Conservation (phyloP, 2,113 vertebrate species). For the Cromileptes altivelis region DNA sequence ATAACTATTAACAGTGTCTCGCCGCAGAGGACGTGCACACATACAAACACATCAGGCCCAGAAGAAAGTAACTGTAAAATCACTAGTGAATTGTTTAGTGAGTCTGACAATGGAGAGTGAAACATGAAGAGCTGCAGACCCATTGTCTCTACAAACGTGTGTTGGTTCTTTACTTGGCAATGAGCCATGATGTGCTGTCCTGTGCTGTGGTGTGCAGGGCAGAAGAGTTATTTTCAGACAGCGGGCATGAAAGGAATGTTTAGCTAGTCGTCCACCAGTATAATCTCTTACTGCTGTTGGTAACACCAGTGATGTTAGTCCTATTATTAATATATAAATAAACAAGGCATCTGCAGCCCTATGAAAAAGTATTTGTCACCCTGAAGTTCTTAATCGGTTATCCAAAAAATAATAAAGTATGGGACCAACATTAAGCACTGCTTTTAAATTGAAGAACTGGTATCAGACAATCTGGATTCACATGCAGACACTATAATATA, state of each 20-base stretch:
- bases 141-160: not conserved
- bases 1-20: not conserved
- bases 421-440: not conserved
- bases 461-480: too few species aligned
- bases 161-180: slow-evolving; percentile 4
- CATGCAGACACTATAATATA: too few species aligned
- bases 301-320: not conserved
- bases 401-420: not conserved
- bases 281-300: not conserved
- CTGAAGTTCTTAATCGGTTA: not conserved
- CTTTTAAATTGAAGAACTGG: not conserved
- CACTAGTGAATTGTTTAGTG: not conserved
- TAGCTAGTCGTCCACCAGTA: slow-evolving; percentile 1
- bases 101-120: not conserved
- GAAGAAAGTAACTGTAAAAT: not conserved
- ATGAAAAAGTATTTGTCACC: too few species aligned
- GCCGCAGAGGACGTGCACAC: not conserved
- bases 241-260: slow-evolving; percentile 66
- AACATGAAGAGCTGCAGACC: not conserved
- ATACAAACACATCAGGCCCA: not conserved
- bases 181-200: not conserved
- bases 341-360: not conserved
- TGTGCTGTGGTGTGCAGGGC: not conserved
- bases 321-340: not conserved
- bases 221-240: slow-evolving; percentile 71